These are phyloP conservation scores for Tenthredo notha DNA, from an alignment of 2,888 invertebrate genomes.

Conservation along the genomic window DNA sequence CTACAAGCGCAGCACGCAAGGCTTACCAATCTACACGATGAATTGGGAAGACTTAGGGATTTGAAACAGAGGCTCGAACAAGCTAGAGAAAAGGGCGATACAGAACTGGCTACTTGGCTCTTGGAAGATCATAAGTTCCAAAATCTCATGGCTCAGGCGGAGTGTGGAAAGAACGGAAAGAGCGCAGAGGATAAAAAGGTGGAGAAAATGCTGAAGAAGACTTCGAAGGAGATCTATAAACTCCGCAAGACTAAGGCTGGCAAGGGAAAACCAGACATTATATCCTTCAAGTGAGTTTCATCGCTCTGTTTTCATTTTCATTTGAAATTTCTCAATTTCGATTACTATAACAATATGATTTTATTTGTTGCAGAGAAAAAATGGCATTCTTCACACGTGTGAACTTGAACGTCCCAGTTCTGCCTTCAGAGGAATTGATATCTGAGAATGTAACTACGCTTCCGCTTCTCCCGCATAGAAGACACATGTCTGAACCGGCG, in stretches of 20 bases:
- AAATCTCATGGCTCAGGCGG: conserved; percentile 83
- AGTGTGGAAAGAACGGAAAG: conserved; percentile 79
- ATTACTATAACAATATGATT: background rate
- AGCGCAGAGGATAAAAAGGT: conserved; percentile 85
- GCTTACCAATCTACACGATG: conserved; percentile 90
- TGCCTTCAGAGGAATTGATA: conserved; percentile 84
- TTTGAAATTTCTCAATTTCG: conserved; percentile 14
- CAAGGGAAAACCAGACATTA: conserved; percentile 93
- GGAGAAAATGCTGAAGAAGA: conserved; percentile 91
- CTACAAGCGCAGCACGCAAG: conserved; percentile 94
- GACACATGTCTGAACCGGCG: conserved; percentile 71
- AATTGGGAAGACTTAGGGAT: conserved; percentile 89
- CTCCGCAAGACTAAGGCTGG: conserved; percentile 92
- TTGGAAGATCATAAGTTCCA: conserved; percentile 93
- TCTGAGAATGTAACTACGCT: conserved; percentile 60
- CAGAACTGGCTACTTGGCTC: conserved; percentile 91
- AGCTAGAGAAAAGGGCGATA: conserved; percentile 91
- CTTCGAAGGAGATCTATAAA: conserved; percentile 95
- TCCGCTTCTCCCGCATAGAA: conserved; percentile 66
- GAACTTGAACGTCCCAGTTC: conserved; percentile 87
- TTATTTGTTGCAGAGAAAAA: conserved; percentile 87
- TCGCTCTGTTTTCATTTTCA: conserved; percentile 23
- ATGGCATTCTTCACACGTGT: conserved; percentile 97
- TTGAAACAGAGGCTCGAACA: conserved; percentile 91
- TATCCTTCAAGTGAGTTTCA: conserved; percentile 91